A percentile compares a stretch with the other conserved stretches of the same genome.
Evolutionary conservation across 2,113 vertebrate species (phyloP).

Genomic region (Platysternon megacephalum): DNA sequence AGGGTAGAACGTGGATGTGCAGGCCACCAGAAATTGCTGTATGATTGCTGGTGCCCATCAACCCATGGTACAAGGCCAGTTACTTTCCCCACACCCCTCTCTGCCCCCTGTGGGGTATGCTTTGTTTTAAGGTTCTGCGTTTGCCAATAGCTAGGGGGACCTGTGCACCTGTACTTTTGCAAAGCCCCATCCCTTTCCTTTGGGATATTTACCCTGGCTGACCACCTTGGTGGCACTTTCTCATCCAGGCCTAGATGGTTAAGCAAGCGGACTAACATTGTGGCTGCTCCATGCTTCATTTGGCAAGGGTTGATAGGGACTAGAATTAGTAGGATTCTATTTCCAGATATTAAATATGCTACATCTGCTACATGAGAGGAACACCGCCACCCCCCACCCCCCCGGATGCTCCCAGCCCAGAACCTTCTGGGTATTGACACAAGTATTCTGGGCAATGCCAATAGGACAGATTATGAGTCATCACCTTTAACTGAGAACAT

Average conservation of each 20-base stretch:
- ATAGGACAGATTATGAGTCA: neutral
- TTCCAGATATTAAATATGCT: neutral
- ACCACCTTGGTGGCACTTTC: neutral
- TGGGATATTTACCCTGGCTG: neutral
- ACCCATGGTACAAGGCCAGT: neutral
- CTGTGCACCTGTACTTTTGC: neutral
- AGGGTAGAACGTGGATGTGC: neutral
- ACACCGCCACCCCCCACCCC: too few species aligned
- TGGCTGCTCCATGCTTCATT: neutral
- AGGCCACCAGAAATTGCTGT: neutral
- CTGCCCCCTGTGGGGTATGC: neutral
- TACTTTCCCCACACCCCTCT: neutral
- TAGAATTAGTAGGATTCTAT: neutral
- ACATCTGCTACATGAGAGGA: neutral
- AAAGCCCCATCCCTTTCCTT: neutral
- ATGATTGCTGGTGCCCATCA: neutral
- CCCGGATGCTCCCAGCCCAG: neutral
- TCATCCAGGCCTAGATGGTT: neutral
- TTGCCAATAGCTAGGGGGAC: neutral
- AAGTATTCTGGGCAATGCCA: neutral
- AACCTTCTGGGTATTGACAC: rapidly evolving
- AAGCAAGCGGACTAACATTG: neutral
- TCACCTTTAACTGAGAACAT: neutral
- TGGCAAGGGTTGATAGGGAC: neutral
- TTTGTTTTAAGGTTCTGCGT: neutral